These are phyloP conservation scores for Schmidtea mediterranea DNA, from an alignment of 1,140 invertebrate genomes.

Conservation along the genomic window DNA sequence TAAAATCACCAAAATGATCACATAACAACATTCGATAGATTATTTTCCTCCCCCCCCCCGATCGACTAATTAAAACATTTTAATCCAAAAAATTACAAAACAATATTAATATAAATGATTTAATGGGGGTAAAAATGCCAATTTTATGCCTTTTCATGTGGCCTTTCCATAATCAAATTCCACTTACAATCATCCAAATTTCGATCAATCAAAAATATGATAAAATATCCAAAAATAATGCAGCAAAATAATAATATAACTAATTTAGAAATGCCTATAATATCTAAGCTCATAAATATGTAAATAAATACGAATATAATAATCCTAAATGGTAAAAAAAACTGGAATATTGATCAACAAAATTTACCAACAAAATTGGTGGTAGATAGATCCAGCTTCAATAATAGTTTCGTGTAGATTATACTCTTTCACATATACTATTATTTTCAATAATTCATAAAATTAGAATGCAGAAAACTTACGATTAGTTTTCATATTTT, in stretches of 20 bases:
- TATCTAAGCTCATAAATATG: too few relatives aligned
- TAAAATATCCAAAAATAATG: not conserved
- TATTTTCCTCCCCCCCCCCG: too few relatives aligned
- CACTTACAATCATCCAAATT: not conserved
- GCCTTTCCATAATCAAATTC: not conserved
- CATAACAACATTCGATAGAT: too few relatives aligned
- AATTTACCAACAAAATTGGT: conserved; percentile 15
- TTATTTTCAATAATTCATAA: conserved; percentile 8
- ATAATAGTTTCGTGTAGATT: conserved; percentile 18
- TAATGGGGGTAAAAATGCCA: too few relatives aligned
- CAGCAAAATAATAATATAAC: not conserved
- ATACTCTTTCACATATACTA: conserved; percentile 19
- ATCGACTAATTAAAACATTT: too few relatives aligned
- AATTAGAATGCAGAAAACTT: conserved; percentile 7
- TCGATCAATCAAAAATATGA: not conserved
- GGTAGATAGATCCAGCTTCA: conserved; percentile 19
- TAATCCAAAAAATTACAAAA: too few relatives aligned
- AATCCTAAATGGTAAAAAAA: not conserved
- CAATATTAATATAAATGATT: too few relatives aligned
- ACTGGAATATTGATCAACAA: not conserved
- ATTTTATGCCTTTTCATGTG: not conserved
- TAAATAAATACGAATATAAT: not conserved
- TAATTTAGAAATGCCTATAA: not conserved
- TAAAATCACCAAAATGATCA: too few relatives aligned
- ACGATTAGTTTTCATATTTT: conserved; percentile 53